Evolutionary conservation across 2,888 invertebrate species (phyloP), one percentile per base, ranked within the genome.

Genomic region (Sesia bembeciformis): DNA sequence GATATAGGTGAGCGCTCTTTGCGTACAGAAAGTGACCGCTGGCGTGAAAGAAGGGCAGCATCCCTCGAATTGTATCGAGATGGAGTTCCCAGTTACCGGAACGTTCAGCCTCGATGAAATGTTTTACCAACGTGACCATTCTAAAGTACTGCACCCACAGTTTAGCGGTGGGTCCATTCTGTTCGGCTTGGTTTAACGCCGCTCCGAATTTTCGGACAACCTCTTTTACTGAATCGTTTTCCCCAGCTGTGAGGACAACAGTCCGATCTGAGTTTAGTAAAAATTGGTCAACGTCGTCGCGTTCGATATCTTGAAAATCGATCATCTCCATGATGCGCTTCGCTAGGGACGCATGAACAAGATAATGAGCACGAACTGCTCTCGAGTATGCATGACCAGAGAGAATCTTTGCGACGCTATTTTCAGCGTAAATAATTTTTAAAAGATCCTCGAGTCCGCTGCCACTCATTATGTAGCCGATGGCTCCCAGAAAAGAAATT

Each of bases 11-110:
- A 5, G 52, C 52, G 23, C 53, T 57, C 58, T 66, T 70, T 6
- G 68, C n/a, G n/a, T n/a, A n/a, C n/a, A n/a, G n/a, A n/a, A n/a
- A n/a, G n/a, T n/a, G n/a, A n/a, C n/a, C n/a, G 59, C 53, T 42
- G 4, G 73, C 71, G 57, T 78, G 68, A 62, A 74, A 77, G 70
- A 70, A 68, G 3, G 73, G 72, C 40, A 78, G 65, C 71, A 74
- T 77, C 69, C 61, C 58, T 60, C 60, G 57, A 52, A 68, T 40
- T 40, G 49, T 51, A 52, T 58, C 56, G 6, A 39, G 50, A 23
- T 51, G 40, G 8, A 49, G 8, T 4, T 3, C 4, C 52, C 52
- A 52, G 40, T 70, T 51, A 6, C 55, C 53, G 4, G 51, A 40
- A 51, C 71, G 49, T 56, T 75, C 74, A 42, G 70, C 68, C 57